Percentiles rank a stretch among this genome's conserved stretches.
These are phyloP conservation scores for Pollicipes pollicipes DNA, from an alignment of 1,140 invertebrate genomes.

Conservation along the genomic window DNA sequence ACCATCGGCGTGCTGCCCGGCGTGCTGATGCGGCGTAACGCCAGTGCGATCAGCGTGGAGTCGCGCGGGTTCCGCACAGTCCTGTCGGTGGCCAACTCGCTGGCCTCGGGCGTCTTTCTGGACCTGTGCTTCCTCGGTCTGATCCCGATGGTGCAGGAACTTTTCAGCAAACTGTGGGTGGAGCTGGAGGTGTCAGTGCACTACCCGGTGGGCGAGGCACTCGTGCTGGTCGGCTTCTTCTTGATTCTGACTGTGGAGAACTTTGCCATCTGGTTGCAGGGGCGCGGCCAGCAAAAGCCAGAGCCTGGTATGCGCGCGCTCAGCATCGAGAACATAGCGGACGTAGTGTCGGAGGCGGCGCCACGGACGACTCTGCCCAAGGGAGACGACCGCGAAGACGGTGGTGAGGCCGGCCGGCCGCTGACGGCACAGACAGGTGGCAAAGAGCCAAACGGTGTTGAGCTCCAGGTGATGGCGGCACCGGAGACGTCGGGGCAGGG, in stretches of 20 bases:
- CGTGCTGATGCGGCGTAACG: neutral
- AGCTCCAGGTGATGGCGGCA: neutral
- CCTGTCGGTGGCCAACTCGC: neutral
- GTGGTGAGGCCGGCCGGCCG: neutral
- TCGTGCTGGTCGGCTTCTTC: neutral
- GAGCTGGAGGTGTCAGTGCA: neutral
- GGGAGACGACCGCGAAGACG: neutral
- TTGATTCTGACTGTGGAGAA: neutral
- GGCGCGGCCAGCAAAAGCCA: neutral
- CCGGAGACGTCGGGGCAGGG: neutral
- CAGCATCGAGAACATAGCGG: neutral
- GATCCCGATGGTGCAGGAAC: neutral
- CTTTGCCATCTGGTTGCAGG: neutral
- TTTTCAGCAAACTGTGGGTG: neutral
- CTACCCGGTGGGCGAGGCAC: neutral
- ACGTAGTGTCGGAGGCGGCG: too few species aligned
- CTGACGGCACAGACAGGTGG: too few species aligned
- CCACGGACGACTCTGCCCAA: too few species aligned
- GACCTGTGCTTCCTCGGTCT: neutral
- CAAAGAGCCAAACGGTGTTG: neutral
- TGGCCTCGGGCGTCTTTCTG: neutral
- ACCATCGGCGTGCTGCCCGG: neutral
- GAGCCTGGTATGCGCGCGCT: neutral
- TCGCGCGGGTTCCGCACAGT: neutral
- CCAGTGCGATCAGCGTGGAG: neutral